These are phyloP conservation scores for Mesoclemmys tuberculata DNA, from an alignment of 2,113 vertebrate genomes.

Conservation along the genomic window DNA sequence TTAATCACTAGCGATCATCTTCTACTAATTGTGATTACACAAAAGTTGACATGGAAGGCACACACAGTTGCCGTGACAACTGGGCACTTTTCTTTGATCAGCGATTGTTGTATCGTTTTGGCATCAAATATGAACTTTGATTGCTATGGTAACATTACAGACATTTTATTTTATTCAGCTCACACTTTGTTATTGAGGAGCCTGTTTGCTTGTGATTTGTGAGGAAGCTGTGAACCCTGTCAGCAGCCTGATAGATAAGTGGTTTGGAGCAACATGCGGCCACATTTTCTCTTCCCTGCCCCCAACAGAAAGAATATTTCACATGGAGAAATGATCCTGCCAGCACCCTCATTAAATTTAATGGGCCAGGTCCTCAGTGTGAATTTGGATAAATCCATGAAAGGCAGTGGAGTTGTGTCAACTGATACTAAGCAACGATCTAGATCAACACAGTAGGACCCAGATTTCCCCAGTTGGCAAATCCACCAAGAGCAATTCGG, in stretches of 20 bases:
- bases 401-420: slow-evolving; percentile 17
- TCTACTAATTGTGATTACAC: not conserved
- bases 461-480: not conserved
- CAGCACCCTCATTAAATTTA: not conserved
- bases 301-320: not conserved
- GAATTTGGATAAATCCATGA: slow-evolving; percentile 21
- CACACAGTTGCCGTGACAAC: slow-evolving; percentile 60
- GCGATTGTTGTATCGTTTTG: slow-evolving; percentile 48
- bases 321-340: slow-evolving; percentile 5
- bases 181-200: slow-evolving; percentile 28
- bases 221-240: slow-evolving; percentile 59
- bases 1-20: not conserved
- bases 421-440: not conserved
- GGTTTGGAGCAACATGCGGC: not conserved
- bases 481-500: no score
- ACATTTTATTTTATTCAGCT: slow-evolving; percentile 44
- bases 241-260: slow-evolving; percentile 28
- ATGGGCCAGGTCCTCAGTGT: not conserved
- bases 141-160: slow-evolving; percentile 67
- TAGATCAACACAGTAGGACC: not conserved
- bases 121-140: slow-evolving; percentile 50
- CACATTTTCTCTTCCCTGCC: not conserved
- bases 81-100: slow-evolving; percentile 42
- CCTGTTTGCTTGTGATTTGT: not conserved
- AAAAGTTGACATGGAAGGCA: not conserved